Evolutionary conservation across 2,113 vertebrate genomes (phyloP).

Genomic region (Cephalophus harveyi): DNA sequence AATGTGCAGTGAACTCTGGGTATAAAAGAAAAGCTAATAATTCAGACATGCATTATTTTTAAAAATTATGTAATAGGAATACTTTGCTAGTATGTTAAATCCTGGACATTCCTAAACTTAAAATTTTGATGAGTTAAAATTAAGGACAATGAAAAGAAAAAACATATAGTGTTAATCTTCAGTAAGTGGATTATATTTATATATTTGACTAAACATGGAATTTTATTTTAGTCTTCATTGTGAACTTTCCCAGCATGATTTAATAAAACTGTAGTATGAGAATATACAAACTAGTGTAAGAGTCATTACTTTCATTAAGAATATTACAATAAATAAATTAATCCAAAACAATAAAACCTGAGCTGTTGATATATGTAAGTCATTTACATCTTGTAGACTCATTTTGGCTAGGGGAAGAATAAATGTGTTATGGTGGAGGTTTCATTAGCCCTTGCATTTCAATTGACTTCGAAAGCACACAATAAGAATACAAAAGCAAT

Average conservation of each 20-base stretch:
- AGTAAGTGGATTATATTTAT: slow-evolving; percentile 74
- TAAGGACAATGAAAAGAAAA: slow-evolving; percentile 68
- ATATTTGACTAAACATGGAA: slow-evolving; percentile 76
- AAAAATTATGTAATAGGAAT: not conserved
- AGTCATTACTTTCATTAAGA: slow-evolving; percentile 89
- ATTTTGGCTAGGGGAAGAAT: slow-evolving; percentile 79
- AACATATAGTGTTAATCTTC: slow-evolving; percentile 72
- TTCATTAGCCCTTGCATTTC: slow-evolving; percentile 87
- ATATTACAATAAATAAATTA: slow-evolving; percentile 87
- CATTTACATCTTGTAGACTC: slow-evolving; percentile 84
- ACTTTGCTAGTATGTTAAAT: not conserved
- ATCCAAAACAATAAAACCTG: slow-evolving; percentile 84
- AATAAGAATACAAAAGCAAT: slow-evolving; percentile 78
- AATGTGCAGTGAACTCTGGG: not conserved
- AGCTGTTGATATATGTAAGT: slow-evolving; percentile 84
- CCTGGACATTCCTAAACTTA: not conserved
- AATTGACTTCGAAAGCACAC: slow-evolving; percentile 80
- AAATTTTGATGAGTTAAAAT: slow-evolving; percentile 70
- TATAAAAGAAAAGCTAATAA: not conserved
- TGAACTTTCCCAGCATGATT: slow-evolving; percentile 83
- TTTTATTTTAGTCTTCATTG: slow-evolving; percentile 73
- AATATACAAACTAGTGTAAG: slow-evolving; percentile 82
- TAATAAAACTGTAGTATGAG: slow-evolving; percentile 81
- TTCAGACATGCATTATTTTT: not conserved
- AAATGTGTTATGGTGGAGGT: slow-evolving; percentile 76